Base-by-base conservation (phyloP, 1,140 invertebrate species). In the Drosophila quadrilineata region DNA sequence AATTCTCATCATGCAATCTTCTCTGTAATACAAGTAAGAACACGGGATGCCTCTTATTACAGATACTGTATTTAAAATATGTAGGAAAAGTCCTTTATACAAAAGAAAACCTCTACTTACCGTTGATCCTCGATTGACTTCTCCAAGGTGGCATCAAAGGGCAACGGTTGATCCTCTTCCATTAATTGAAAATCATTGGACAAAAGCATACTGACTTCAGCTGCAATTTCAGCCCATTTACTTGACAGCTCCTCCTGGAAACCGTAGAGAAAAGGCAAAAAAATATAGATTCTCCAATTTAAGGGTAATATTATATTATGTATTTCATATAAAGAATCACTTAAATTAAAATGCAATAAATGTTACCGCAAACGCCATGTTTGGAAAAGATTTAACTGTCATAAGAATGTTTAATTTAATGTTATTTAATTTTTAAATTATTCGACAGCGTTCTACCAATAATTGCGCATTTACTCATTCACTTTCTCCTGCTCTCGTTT, bases 111-210 rank as follows among this genome's bases (percentile, higher is more conserved):
- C n/a, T n/a, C 10, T 19, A 59, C 76, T 90, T 90, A 97, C 95
- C 96, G 97, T 91, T 98, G 97, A 79, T 97, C 94, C 71, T 98
- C 96, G 54, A 97, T 94, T 10, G 93, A 91, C 12, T 93, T 91
- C 52, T 97, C 96, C 6, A 94, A 94, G 3, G 95, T 93, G 1
- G 96, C 95, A 92, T 98, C 97, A 88, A 98, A 98, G 1, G 97
- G 97, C 35, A 94, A 36, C 1, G 91, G 50, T 94, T 92, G 87
- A 92, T 88, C 71, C 4, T 87, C 92, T 52, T 91, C 91, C 6
- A 12, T 93, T 91, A 75, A 94, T 90, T 49, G 88, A 88, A 29
- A 82, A 58, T 90, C 91, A 53, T 90, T 91, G 4, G 64, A 48
- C 38, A 98, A 90, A n/a, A 96, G 91, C 12, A 92, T 91, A 16